Percentiles rank a stretch among this genome's conserved stretches.
These are phyloP conservation scores for Florisuga fusca DNA, from an alignment of 2,797 vertebrate genomes.

Conservation along the genomic window DNA sequence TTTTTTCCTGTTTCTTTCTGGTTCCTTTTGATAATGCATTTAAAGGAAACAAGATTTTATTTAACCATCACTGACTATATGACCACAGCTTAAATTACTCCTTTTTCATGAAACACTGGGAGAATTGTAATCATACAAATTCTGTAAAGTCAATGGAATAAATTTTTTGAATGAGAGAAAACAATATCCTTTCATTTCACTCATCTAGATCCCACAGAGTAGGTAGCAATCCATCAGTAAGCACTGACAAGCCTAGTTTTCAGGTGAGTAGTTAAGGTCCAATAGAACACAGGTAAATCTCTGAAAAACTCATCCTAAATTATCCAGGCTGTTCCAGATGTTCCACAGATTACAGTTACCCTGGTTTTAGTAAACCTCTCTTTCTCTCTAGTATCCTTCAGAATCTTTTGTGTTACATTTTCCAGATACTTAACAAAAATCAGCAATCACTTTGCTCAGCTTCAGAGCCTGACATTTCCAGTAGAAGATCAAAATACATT, in stretches of 20 bases:
- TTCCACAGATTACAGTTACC: not conserved
- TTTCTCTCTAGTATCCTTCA: not conserved
- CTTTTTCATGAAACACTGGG: not conserved
- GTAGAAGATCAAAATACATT: not conserved
- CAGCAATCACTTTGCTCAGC: not conserved
- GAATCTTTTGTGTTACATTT: not conserved
- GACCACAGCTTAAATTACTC: not conserved
- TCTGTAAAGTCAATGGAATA: not conserved
- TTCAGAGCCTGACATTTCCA: not conserved
- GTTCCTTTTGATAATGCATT: constrained; percentile 25
- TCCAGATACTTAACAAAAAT: not conserved
- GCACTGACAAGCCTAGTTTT: not conserved
- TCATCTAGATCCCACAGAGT: not conserved
- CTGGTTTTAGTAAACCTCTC: not conserved
- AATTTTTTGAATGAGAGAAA: not conserved
- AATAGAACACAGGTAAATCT: not conserved
- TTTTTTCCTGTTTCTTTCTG: not conserved
- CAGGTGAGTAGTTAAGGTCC: not conserved
- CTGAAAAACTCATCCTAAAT: not conserved
- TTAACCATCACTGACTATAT: constrained; percentile 5
- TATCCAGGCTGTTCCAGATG: not conserved
- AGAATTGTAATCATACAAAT: not conserved
- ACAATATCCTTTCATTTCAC: not conserved
- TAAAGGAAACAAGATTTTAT: constrained; percentile 9
- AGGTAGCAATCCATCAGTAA: not conserved